Evolutionary conservation across 1,140 invertebrate species (phyloP), one percentile per base, ranked within the genome.

Genomic region (Brachionus sp.): DNA sequence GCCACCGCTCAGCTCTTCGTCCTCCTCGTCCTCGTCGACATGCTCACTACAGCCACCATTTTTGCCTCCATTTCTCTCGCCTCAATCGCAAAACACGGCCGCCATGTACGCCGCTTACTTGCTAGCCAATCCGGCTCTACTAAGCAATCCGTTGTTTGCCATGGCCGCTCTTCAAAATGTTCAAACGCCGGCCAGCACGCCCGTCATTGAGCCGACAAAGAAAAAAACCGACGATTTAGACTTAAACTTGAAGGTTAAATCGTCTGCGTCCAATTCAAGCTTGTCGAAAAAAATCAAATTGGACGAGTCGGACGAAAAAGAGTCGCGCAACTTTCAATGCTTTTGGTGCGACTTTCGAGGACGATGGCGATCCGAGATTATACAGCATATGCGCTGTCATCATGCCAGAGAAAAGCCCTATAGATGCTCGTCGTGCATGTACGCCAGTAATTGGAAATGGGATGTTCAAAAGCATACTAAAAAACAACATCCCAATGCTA

Each of bases 361-460:
- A 2, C 85, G 88, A 70, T 89, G 89, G 89, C 87, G 87, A 9
- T 88, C 87, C 23, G 89, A 89, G 84, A 87, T 89, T 23, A 87
- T 86, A 16, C 88, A 89, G 84, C 89, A 89, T 77, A 89, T 89
- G 88, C 88, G 89, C 83, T 89, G 89, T 83, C 88, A 89, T 82
- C 83, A 84, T n/a, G 88, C 88, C 5, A 86, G 88, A 57, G 87
- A 88, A 62, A 89, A 89, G 66, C 88, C 88, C 9, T 89, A 87
- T 83, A 85, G 86, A 73, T 89, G 89, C 77, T 87, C 87, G 10
- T 84, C 86, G 37, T 89, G 89, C 82, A 87, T 86, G 57, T 89
- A 89, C 84, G 64, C 84, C 70, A 87, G 86, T 70, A 89, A 89
- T 77, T 89, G 89, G 89, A 89, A 89, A 84, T 89, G 89, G 89